phyloP scores from a whole-genome alignment of 1,140 invertebrate genomes.

The Drosophila kikkawai region DNA sequence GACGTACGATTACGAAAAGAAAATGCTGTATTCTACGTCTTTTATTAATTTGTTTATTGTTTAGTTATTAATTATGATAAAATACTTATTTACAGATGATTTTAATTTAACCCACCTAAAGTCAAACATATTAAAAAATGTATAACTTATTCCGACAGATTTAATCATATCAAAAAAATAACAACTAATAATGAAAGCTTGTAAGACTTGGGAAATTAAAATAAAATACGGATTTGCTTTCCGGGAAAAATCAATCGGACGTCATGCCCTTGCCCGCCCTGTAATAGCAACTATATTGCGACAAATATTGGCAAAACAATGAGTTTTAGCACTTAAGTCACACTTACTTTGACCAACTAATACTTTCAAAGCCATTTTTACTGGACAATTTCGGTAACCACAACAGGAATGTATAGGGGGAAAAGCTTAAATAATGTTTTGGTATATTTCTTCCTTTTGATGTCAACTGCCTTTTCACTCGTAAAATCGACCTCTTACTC shows the following conservation, averaged over 20 bases:
- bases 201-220: not conserved
- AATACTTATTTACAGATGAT: not conserved
- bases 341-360: slow-evolving; percentile 86
- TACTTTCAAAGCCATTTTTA: slow-evolving; percentile 54
- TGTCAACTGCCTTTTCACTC: slow-evolving; percentile 4
- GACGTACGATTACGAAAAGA: not conserved
- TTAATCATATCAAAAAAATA: not conserved
- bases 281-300: slow-evolving; percentile 1
- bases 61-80: not conserved
- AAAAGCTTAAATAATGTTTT: slow-evolving; percentile 16
- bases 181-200: not conserved
- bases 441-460: slow-evolving; percentile 9
- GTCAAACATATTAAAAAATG: too few relatives aligned
- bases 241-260: slow-evolving; percentile 12
- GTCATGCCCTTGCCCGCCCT: not conserved
- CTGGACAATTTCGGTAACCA: slow-evolving; percentile 1
- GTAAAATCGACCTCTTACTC: slow-evolving; percentile 6
- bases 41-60: not conserved
- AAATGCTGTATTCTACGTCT: not conserved
- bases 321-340: too few relatives aligned
- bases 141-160: not conserved
- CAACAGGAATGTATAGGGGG: not conserved
- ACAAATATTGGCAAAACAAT: not conserved
- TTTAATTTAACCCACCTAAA: not conserved
- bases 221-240: not conserved